Percentiles rank a stretch among this genome's conserved stretches.
phyloP scores from a whole-genome alignment of 2,797 vertebrate genomes.

The Rachycentron canadum region DNA sequence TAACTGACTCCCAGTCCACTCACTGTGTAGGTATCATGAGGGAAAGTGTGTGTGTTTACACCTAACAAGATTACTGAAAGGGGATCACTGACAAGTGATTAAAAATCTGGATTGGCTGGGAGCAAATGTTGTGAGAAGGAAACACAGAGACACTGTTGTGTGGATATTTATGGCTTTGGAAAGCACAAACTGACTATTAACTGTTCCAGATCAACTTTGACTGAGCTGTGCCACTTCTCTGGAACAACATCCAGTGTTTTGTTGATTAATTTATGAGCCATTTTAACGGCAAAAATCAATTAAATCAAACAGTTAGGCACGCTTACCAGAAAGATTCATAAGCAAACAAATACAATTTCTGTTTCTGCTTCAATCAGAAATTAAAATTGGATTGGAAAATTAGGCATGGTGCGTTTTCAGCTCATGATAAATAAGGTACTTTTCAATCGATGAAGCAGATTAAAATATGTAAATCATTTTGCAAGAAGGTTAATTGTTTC shows the following conservation, averaged over 20 bases:
- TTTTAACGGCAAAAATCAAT: slow-evolving; percentile 20
- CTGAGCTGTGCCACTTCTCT: slow-evolving; percentile 4
- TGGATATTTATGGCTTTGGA: slow-evolving; percentile 51
- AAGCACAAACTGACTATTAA: slow-evolving; percentile 53
- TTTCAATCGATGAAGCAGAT: slow-evolving; percentile 55
- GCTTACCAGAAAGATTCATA: slow-evolving; percentile 6
- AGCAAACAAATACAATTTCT: slow-evolving; percentile 2
- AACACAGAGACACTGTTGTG: slow-evolving; percentile 34
- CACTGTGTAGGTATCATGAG: slow-evolving; percentile 27
- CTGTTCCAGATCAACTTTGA: slow-evolving; percentile 38
- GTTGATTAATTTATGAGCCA: slow-evolving; percentile 20
- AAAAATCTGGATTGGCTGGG: slow-evolving; percentile 40
- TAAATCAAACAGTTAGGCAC: slow-evolving; percentile 4
- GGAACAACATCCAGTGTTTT: slow-evolving; percentile 15
- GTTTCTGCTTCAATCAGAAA: slow-evolving; percentile 17
- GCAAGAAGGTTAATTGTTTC: slow-evolving; percentile 77
- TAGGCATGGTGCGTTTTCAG: not conserved
- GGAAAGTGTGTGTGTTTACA: slow-evolving; percentile 57
- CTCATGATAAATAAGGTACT: slow-evolving; percentile 29
- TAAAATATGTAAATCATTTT: slow-evolving; percentile 69
- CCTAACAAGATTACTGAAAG: slow-evolving; percentile 69
- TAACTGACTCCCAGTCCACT: slow-evolving; percentile 40
- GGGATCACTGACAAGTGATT: slow-evolving; percentile 67
- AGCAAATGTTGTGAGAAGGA: slow-evolving; percentile 46
- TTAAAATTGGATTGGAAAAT: slow-evolving; percentile 10